Evolutionary conservation across 2,797 vertebrate genomes (phyloP), one percentile per base, ranked within the genome.

Genomic region (Urophycis tenuis): DNA sequence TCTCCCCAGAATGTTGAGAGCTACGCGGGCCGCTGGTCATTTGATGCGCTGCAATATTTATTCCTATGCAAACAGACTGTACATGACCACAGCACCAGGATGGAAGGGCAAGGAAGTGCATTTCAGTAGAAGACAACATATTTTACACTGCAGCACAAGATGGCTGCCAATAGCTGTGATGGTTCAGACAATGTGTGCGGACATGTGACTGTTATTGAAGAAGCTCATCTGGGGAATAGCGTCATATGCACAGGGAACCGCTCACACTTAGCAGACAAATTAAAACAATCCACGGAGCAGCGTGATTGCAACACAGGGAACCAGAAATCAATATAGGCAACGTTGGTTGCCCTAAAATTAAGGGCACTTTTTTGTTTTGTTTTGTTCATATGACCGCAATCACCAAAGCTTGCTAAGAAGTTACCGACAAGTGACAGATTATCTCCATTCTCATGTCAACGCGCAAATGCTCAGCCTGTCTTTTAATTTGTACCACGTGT

Each of bases 31-130:
- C 78, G 78, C 78, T 80, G 82, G 80, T 81, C 80, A 81, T 29
- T 10, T 67, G 11, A 67, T 67, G 8, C 60, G 85, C 80, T 80
- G 81, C 80, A 82, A 86, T 82, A 78, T 81, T 76, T 84, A 81
- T 83, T 85, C 69, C 88, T 91, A 89, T 92, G 88, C 89, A 90
- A 91, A 86, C 77, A 11, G 60, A 29, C 60, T 67, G 60, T 17
- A 25, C 53, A 60, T 2, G 53, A 25, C 8, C 53, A 60, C 53
- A 60, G 53, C 22, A 11, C 9, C 53, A 60, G 60, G 60, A 67
- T 67, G 60, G 3, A 29, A 29, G 60, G 9, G 15, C 60, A 10
- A n/a, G 53, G 53, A 60, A 49, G 17, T 15, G 53, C 45, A n/a
- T 3, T n/a, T 60, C 22, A 60, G 19, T 60, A 60, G 9, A 25